A percentile compares a stretch with the other conserved stretches of the same genome.
phyloP scores from a whole-genome alignment of 2,113 vertebrate species.

The Sialia sialis region DNA sequence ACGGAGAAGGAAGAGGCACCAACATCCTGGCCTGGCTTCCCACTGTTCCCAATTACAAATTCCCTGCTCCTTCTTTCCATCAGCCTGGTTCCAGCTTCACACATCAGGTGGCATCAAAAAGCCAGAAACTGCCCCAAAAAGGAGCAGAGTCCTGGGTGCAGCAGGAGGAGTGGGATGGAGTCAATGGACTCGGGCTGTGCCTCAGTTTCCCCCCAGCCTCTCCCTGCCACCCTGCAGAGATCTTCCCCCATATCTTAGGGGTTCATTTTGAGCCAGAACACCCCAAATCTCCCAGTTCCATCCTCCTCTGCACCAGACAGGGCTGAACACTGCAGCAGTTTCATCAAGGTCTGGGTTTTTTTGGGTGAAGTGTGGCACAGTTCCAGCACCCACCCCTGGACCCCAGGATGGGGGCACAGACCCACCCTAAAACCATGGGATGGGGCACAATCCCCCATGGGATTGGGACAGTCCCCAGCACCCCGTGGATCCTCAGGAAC shows the following conservation, averaged over 20 bases:
- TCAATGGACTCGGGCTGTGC: accelerated
- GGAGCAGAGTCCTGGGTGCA: accelerated
- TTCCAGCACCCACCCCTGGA: not conserved
- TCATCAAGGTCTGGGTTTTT: accelerated
- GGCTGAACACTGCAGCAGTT: not conserved
- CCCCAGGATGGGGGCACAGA: not conserved
- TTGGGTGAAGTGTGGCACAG: not conserved
- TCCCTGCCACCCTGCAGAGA: not conserved
- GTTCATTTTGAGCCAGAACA: not conserved
- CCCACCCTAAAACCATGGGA: not conserved
- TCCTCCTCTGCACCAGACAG: accelerated
- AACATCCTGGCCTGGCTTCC: accelerated
- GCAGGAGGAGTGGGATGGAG: not conserved
- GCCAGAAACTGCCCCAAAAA: not conserved
- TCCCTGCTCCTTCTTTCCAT: not conserved
- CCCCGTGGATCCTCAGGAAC: accelerated
- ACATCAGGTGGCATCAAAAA: not conserved
- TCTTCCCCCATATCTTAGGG: not conserved
- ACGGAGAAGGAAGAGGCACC: not conserved
- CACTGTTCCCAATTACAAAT: accelerated
- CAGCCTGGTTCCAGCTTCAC: accelerated
- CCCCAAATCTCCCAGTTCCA: not conserved
- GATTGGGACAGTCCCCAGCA: not conserved
- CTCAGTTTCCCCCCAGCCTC: not conserved
- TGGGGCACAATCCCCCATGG: not conserved